Conservation (phyloP, 1,140 invertebrate species). For the Orius insidiosus region DNA sequence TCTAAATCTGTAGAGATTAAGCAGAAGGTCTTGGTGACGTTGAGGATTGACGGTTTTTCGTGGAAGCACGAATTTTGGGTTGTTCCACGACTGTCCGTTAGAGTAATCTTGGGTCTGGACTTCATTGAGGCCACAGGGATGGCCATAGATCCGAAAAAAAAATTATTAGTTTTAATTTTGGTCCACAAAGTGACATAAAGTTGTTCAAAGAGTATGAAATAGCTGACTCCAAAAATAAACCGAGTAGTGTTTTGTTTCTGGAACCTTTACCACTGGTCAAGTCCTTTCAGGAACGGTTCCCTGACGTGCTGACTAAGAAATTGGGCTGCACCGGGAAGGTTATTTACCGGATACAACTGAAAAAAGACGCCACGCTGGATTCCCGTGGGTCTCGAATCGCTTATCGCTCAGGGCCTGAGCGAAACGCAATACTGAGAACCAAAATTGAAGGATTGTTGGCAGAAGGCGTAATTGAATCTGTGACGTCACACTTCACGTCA, state of each 20-base stretch:
- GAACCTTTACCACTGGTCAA: background rate
- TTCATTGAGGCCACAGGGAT: background rate
- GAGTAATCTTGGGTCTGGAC: background rate
- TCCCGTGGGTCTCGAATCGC: background rate
- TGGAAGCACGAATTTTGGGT: background rate
- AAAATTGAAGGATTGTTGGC: background rate
- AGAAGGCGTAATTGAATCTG: background rate
- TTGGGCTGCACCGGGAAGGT: background rate
- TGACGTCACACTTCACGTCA: background rate
- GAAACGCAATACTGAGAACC: background rate
- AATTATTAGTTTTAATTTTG: background rate
- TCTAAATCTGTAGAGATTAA: background rate
- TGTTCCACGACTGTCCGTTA: background rate
- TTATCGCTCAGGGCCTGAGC: background rate
- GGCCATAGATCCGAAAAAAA: background rate
- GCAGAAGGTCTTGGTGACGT: background rate
- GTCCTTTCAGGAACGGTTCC: too few relatives aligned
- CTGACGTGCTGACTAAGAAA: background rate
- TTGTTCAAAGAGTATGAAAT: background rate
- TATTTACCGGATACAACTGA: background rate
- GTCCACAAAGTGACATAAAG: background rate
- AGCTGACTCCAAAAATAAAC: background rate
- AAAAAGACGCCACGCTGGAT: background rate
- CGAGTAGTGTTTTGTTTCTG: background rate
- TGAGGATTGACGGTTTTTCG: background rate